Percentiles rank a stretch among this genome's conserved stretches.
phyloP scores from a whole-genome alignment of 2,113 vertebrate genomes.

The Otus sunia region DNA sequence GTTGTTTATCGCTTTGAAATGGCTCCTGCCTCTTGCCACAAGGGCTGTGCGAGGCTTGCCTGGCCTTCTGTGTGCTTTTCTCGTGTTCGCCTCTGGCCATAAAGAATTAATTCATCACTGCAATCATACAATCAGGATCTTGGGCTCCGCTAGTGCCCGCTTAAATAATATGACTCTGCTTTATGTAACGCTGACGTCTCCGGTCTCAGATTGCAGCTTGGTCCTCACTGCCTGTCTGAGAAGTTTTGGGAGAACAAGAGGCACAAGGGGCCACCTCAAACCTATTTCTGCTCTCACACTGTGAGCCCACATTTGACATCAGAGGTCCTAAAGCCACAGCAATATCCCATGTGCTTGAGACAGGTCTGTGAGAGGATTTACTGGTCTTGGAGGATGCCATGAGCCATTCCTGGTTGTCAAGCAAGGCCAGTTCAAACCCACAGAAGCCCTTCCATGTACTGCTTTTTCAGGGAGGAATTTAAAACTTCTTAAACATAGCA shows the following conservation, averaged over 20 bases:
- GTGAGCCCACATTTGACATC: neutral
- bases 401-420: neutral
- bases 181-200: fast-evolving
- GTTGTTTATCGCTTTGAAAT: neutral
- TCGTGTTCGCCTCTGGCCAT: neutral
- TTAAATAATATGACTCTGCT: neutral
- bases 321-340: neutral
- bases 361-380: neutral
- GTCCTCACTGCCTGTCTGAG: neutral
- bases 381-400: fast-evolving
- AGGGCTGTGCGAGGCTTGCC: neutral
- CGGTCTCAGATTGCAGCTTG: neutral
- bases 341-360: neutral
- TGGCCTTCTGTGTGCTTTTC: neutral
- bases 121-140: neutral
- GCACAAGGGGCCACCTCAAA: neutral
- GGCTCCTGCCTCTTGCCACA: neutral
- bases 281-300: neutral
- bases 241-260: neutral
- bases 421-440: neutral
- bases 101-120: neutral
- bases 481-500: neutral
- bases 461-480: neutral
- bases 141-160: neutral
- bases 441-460: neutral